Base-by-base conservation (phyloP, 1,140 invertebrate species). In the Diorhabda sublineata region DNA sequence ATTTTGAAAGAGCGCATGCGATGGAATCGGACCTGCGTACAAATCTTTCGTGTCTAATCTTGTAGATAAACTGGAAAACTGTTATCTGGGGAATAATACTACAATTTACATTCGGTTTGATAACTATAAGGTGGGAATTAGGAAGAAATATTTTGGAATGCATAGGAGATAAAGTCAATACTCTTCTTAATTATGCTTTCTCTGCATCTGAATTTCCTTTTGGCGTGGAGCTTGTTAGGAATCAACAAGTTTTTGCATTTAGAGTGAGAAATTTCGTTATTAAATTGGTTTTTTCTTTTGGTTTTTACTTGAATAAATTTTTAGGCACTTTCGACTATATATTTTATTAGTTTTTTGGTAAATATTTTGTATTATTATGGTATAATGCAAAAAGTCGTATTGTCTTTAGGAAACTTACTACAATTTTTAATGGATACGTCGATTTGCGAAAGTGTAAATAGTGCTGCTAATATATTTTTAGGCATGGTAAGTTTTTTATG, bases 401-500 rank as follows among this genome's bases (percentile, higher is more conserved):
- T 89, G n/a, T 93, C 91, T 80, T 76, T 98, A 42, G 94, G 94
- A 6, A 90, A 89, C 84, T 74, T 90, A 43, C 80, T 97, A 42
- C 89, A 93, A 73, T 78, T 80, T 2, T 83, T 91, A 3, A 84
- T 97, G 76, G 91, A 88, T 26, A 98, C 95, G 3, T 96, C 96
- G 0, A 91, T 95, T 8, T 95, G 93, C 62, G 96, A 98, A 82
- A 96, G 94, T 66, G 88, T 97, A 41, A 95, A 90, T 71, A 88
- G 93, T n/a, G 90, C 93, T 3, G 94, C 91, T 1, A 96, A 95
- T 79, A 92, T 95, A 9, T 97, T 97, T 77, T 81, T 98, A 3
- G 94, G 95, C 76, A 92, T 92, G 91, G 92, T 93, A 82, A 82
- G 72, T 75, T 8, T 52, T 9, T 6, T 52, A 26, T 26, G 26